These are phyloP conservation scores for Armadillidium nasatum DNA, from an alignment of 1,140 invertebrate genomes.

Conservation along the genomic window DNA sequence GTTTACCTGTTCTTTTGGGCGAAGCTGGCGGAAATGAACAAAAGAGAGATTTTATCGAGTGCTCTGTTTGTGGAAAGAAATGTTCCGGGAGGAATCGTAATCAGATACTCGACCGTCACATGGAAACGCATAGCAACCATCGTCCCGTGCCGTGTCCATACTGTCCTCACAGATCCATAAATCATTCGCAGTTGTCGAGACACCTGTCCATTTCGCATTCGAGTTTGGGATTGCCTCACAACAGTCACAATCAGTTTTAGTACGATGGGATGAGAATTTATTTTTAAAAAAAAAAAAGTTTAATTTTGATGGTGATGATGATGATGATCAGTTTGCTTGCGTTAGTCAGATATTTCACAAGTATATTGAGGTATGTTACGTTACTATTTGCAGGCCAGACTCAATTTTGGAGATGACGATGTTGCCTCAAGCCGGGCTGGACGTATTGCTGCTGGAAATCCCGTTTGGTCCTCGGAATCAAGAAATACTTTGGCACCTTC, in stretches of 20 bases:
- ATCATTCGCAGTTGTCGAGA: conserved; percentile 38
- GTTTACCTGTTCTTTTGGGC: too few relatives aligned
- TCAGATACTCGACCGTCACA: conserved; percentile 43
- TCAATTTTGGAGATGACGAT: background rate
- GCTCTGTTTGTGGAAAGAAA: conserved; percentile 43
- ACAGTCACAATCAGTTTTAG: too few relatives aligned
- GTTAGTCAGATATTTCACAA: too few relatives aligned
- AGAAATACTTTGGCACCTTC: too few relatives aligned
- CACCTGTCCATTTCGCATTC: conserved; percentile 41
- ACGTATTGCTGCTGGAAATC: background rate
- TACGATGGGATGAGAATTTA: too few relatives aligned
- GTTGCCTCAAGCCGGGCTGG: conserved; percentile 13
- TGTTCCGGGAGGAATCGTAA: conserved; percentile 44
- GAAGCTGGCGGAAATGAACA: conserved; percentile 34
- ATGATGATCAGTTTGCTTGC: too few relatives aligned
- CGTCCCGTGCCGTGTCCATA: conserved; percentile 36
- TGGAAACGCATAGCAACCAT: conserved; percentile 43
- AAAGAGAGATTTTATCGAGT: conserved; percentile 38
- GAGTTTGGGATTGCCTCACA: background rate
- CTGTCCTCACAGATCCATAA: conserved; percentile 40
- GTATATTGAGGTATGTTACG: background rate
- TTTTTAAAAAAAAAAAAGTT: too few relatives aligned
- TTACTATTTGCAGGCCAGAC: background rate
- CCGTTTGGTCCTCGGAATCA: background rate
- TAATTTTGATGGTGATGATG: too few relatives aligned